phyloP scores from a whole-genome alignment of 1,140 invertebrate genomes.

The Drosophila parabipectinata region DNA sequence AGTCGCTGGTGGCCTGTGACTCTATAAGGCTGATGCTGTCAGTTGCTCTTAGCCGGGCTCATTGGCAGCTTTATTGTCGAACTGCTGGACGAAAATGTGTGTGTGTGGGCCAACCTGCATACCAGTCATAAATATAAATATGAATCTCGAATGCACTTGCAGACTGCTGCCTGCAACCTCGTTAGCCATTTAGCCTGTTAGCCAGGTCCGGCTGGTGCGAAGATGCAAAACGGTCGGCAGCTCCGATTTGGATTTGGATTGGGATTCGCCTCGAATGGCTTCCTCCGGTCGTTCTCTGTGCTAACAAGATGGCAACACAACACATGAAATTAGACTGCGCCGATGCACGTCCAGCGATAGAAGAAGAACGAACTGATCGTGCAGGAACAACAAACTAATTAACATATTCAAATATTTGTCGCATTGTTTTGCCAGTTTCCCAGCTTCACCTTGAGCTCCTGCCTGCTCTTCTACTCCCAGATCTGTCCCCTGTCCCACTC shows the following conservation, averaged over 20 bases:
- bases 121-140: slow-evolving; percentile 79
- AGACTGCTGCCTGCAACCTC: slow-evolving; percentile 41
- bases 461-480: slow-evolving; percentile 2
- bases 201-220: slow-evolving; percentile 49
- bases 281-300: slow-evolving; percentile 39
- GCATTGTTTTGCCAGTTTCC: slow-evolving; percentile 70
- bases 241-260: slow-evolving; percentile 16
- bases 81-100: slow-evolving; percentile 13
- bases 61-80: slow-evolving; percentile 76
- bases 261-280: slow-evolving; percentile 18
- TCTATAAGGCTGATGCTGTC: slow-evolving; percentile 74
- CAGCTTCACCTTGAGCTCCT: slow-evolving; percentile 24
- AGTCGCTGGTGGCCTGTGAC: slow-evolving; percentile 65
- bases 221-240: slow-evolving; percentile 70
- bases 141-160: slow-evolving; percentile 72
- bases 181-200: slow-evolving; percentile 49
- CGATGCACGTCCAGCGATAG: slow-evolving; percentile 78
- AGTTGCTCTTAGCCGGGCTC: slow-evolving; percentile 70
- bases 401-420: slow-evolving; percentile 83
- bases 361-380: slow-evolving; percentile 71
- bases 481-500: slow-evolving; percentile 16
- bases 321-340: slow-evolving; percentile 80
- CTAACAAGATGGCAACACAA: slow-evolving; percentile 79
- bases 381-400: slow-evolving; percentile 69
- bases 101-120: slow-evolving; percentile 62